Base-by-base conservation (phyloP, 1,140 invertebrate genomes). In the Halotydeus destructor region DNA sequence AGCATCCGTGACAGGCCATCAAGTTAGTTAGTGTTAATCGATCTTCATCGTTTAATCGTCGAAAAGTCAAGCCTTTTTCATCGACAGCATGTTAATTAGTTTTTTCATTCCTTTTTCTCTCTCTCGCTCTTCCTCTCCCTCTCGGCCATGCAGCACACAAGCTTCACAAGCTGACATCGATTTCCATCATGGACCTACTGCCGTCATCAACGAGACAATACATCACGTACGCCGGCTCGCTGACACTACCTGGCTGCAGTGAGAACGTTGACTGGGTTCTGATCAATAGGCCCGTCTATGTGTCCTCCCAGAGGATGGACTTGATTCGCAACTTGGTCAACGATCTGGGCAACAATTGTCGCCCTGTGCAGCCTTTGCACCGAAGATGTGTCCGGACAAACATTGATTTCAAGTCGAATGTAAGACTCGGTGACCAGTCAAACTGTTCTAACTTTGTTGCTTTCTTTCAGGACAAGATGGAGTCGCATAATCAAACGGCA, bases 231-330 rank as follows among this genome's bases (percentile, higher is more conserved):
- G 86, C 93, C 52, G 88, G 88, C 25, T 89, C 83, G 31, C 82
- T 81, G 16, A 93, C 86, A 28, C 81, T 81, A 61, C 86, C 88
- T 0, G 66, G 62, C n/a, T 66, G 64, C 48, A 55, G 64, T 48
- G 64, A 66, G 46, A 67, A 61, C 2, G 59, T 66, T 9, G 89
- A 84, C 49, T 94, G 88, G 88, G 71, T 93, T 55, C 78, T 94
- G 49, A 68, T 89, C 53, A 94, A 94, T 63, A 89, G 88, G 61
- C 86, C 88, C 31, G 85, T 94, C 58, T 94, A 93, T 60, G 85
- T 91, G 57, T 85, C 81, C 35, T 21, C 31, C 11, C 34, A 44
- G 19, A 12, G 46, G 19, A 18, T 28, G 11, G 32, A 41, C 14
- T 26, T 44, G 14, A 32, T 38, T 14, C 18, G 36, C 23, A 36